Conservation (phyloP, 1,140 invertebrate species). For the Pinna nobilis region DNA sequence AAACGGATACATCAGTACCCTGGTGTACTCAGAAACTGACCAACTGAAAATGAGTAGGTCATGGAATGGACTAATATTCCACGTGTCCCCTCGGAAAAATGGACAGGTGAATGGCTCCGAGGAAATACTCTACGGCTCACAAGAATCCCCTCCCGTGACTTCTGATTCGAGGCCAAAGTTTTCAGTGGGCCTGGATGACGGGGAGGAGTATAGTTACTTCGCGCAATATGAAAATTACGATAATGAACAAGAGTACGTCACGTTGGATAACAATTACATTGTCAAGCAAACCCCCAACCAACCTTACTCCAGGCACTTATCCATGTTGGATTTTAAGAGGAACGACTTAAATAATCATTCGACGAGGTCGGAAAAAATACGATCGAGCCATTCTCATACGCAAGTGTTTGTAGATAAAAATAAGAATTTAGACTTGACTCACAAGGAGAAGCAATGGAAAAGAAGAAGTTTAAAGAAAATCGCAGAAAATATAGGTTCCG, state of each 20-base stretch:
- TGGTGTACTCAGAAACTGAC: neutral
- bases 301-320: constrained; percentile 9
- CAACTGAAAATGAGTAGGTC: constrained; percentile 13
- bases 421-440: constrained; percentile 1
- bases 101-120: constrained; percentile 7
- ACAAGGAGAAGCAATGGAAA: constrained; percentile 19
- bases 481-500: constrained; percentile 32
- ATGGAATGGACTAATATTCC: constrained; percentile 33
- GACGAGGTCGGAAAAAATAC: constrained; percentile 6
- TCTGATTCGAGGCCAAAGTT: neutral
- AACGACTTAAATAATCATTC: constrained; percentile 24
- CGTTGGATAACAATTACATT: constrained; percentile 50
- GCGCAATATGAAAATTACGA: constrained; percentile 17
- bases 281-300: constrained; percentile 13
- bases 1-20: constrained; percentile 12
- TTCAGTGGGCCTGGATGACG: constrained; percentile 7
- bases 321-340: constrained; percentile 23
- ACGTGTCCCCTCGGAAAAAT: constrained; percentile 21
- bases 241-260: constrained; percentile 53
- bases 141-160: constrained; percentile 1
- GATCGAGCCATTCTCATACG: neutral
- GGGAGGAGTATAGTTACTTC: neutral
- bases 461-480: constrained; percentile 32
- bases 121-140: neutral
- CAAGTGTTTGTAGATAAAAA: constrained; percentile 22